These are phyloP conservation scores for Stratiomys singularior DNA, from an alignment of 2,888 invertebrate genomes.

Conservation along the genomic window DNA sequence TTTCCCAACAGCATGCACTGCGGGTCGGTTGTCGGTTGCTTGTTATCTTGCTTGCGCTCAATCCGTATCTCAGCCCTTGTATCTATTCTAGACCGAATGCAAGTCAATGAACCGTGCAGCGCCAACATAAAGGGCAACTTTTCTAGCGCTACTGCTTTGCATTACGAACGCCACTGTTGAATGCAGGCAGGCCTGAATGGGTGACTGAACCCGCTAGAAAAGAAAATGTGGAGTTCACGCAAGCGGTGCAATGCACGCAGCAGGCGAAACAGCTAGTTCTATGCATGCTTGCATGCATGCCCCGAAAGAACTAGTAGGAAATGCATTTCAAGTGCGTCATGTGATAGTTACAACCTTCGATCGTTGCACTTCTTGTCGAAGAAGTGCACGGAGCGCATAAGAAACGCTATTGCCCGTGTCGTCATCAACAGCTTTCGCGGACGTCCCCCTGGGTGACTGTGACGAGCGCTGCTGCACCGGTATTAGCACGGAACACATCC, in stretches of 20 bases:
- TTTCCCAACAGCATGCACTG: too few relatives aligned
- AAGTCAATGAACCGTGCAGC: constrained; percentile 29
- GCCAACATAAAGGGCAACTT: constrained; percentile 25
- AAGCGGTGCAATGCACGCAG: background rate
- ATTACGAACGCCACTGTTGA: background rate
- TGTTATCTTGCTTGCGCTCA: background rate
- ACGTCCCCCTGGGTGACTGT: background rate
- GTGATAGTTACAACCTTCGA: background rate
- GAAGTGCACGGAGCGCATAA: background rate
- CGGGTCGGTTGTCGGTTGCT: too few relatives aligned
- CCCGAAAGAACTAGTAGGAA: background rate
- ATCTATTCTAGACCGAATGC: constrained; percentile 12
- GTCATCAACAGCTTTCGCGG: background rate
- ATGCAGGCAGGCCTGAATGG: background rate
- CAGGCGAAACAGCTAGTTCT: background rate
- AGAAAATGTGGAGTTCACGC: background rate
- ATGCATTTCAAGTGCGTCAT: constrained; percentile 37
- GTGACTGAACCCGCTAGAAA: background rate
- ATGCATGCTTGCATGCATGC: background rate
- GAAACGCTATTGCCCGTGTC: background rate
- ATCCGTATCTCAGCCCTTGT: background rate
- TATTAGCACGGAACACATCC: too few relatives aligned
- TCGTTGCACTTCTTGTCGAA: constrained; percentile 28
- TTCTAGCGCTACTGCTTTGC: background rate
- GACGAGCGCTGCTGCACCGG: too few relatives aligned